These are phyloP conservation scores for Pelodytes ibericus DNA, from an alignment of 2,797 vertebrate species.

Conservation along the genomic window DNA sequence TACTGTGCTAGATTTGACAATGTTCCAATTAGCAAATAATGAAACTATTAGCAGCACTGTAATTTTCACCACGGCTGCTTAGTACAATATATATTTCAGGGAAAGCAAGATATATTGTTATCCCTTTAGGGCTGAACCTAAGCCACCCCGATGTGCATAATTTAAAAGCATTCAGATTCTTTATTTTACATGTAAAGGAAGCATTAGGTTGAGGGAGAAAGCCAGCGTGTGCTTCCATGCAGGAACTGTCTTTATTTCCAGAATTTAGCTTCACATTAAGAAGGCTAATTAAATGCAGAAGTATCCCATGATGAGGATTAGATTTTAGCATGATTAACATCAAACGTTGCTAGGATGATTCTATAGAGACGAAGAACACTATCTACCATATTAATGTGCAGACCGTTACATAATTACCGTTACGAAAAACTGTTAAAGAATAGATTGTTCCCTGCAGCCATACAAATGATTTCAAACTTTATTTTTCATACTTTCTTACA, in stretches of 20 bases:
- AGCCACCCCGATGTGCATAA: slow-evolving; percentile 6
- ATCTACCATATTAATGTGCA: background rate
- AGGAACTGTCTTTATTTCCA: slow-evolving; percentile 12
- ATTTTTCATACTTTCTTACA: no score
- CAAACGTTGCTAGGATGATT: background rate
- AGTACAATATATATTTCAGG: slow-evolving; percentile 16
- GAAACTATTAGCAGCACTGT: slow-evolving; percentile 19
- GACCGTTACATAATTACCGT: background rate
- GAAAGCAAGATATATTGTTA: background rate
- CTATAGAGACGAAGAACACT: background rate
- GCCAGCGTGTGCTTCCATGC: slow-evolving; percentile 11
- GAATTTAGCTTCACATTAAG: slow-evolving; percentile 41
- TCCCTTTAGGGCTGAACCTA: background rate
- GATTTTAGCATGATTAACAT: background rate
- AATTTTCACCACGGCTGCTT: slow-evolving; percentile 10
- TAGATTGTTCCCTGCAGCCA: background rate
- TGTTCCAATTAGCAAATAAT: slow-evolving; percentile 23
- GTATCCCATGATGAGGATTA: background rate
- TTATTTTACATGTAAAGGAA: slow-evolving; percentile 33
- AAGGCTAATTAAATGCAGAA: slow-evolving; percentile 42
- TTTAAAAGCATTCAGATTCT: slow-evolving; percentile 42
- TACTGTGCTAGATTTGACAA: slow-evolving; percentile 19
- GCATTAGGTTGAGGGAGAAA: slow-evolving; percentile 22
- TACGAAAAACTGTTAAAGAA: background rate
- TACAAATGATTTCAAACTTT: no score